Percentiles rank a stretch among this genome's conserved stretches.
Conservation (phyloP, 2,888 invertebrate genomes). For the Drosophila siamana region DNA sequence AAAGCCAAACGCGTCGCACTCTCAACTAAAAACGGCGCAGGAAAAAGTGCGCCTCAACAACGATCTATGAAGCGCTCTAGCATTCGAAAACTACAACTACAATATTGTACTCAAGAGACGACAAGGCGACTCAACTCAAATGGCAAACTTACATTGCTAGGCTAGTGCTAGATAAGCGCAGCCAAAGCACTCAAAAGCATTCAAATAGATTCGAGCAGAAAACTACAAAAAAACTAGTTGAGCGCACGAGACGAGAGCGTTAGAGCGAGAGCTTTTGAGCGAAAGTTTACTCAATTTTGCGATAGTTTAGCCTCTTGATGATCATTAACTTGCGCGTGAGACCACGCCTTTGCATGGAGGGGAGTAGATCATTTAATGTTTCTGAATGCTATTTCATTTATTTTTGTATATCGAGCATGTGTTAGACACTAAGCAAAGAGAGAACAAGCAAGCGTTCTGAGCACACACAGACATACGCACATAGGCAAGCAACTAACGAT, state of each 20-base stretch:
- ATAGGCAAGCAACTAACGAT: slow-evolving; percentile 27
- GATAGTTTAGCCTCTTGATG: not conserved
- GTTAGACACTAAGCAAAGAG: not conserved
- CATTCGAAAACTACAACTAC: slow-evolving; percentile 55
- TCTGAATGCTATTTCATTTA: not conserved
- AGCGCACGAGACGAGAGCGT: slow-evolving; percentile 4
- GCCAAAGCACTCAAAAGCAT: slow-evolving; percentile 51
- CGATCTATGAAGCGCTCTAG: slow-evolving; percentile 61
- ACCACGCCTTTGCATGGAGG: too few relatives aligned
- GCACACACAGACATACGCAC: slow-evolving; percentile 14
- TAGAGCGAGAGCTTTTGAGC: slow-evolving; percentile 45
- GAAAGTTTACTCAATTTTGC: slow-evolving; percentile 31
- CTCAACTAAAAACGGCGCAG: slow-evolving; percentile 60
- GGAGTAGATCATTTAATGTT: not conserved
- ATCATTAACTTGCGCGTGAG: not conserved
- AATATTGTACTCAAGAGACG: slow-evolving; percentile 53
- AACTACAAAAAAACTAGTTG: slow-evolving; percentile 63
- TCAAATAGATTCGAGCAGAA: slow-evolving; percentile 55
- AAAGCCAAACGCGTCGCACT: slow-evolving; percentile 55
- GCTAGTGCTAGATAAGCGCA: slow-evolving; percentile 45
- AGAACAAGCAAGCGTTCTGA: not conserved
- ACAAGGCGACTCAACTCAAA: not conserved
- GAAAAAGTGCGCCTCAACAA: slow-evolving; percentile 48
- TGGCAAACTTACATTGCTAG: slow-evolving; percentile 52
- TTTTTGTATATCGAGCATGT: not conserved